Percentiles rank a stretch among this genome's conserved stretches.
phyloP scores from a whole-genome alignment of 1,140 invertebrate species.

The Mizuhopecten yessoensis region DNA sequence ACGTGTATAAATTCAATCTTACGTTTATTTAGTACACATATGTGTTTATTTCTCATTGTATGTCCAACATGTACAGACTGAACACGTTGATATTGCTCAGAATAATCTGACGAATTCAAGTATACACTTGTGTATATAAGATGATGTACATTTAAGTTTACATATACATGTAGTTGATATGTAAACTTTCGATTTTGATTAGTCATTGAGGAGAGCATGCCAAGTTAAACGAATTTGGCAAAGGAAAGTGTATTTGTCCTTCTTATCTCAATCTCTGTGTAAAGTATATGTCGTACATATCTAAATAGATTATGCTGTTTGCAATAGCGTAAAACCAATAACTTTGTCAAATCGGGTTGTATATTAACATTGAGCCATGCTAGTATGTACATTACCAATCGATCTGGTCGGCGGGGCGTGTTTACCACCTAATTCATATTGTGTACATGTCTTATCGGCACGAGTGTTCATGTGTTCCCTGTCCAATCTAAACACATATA shows the following conservation, averaged over 20 bases:
- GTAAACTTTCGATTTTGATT: slow-evolving; percentile 26
- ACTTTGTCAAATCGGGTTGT: background rate
- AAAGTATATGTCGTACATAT: background rate
- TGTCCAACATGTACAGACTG: too few relatives aligned
- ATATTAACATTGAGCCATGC: background rate
- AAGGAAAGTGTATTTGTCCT: too few relatives aligned
- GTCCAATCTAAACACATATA: too few relatives aligned
- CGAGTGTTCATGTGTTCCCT: too few relatives aligned
- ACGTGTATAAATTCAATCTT: too few relatives aligned
- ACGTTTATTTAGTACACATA: too few relatives aligned
- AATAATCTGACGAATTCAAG: too few relatives aligned
- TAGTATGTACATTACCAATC: background rate
- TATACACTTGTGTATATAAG: too few relatives aligned
- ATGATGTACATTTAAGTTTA: too few relatives aligned
- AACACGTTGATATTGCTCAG: too few relatives aligned
- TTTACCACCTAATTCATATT: background rate
- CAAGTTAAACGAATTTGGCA: background rate
- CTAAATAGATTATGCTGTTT: slow-evolving; percentile 35
- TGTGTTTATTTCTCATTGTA: too few relatives aligned
- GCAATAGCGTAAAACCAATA: slow-evolving; percentile 7
- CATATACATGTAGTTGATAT: background rate
- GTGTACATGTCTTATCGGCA: too few relatives aligned
- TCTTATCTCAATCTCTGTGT: background rate
- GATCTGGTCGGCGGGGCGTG: background rate
- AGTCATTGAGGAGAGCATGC: background rate